Percentiles rank a stretch among this genome's conserved stretches.
phyloP scores from a whole-genome alignment of 2,113 vertebrate species.

The Otocyon megalotis region DNA sequence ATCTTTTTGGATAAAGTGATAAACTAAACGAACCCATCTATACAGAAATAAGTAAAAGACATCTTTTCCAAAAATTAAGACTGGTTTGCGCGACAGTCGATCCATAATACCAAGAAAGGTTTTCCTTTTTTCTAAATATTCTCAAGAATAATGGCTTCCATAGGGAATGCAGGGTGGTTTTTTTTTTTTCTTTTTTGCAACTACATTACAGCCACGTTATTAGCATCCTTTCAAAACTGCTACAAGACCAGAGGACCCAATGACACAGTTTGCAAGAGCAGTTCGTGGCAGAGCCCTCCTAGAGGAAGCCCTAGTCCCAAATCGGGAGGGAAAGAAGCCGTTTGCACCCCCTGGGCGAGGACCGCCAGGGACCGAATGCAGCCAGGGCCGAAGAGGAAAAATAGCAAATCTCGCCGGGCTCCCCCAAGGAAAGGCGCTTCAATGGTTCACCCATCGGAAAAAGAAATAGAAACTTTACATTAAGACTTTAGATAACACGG shows the following conservation, averaged over 20 bases:
- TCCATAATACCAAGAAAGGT: not conserved
- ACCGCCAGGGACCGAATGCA: not conserved
- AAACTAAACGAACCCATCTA: not conserved
- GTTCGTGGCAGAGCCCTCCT: slow-evolving; percentile 36
- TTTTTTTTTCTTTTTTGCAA: not conserved
- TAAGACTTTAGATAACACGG: slow-evolving; percentile 38
- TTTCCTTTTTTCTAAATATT: slow-evolving; percentile 25
- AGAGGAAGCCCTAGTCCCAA: slow-evolving; percentile 12
- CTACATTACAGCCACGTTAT: slow-evolving; percentile 57
- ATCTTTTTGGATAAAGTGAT: not conserved
- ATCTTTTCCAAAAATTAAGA: slow-evolving; percentile 25
- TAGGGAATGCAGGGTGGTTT: not conserved
- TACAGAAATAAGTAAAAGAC: not conserved
- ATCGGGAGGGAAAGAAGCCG: slow-evolving; percentile 18
- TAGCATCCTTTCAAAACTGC: slow-evolving; percentile 65
- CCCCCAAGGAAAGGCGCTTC: slow-evolving; percentile 18
- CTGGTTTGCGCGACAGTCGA: not conserved
- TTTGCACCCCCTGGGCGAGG: slow-evolving; percentile 44
- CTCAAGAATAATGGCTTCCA: slow-evolving; percentile 72
- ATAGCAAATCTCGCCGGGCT: not conserved
- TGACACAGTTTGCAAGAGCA: slow-evolving; percentile 65
- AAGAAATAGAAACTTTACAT: slow-evolving; percentile 76
- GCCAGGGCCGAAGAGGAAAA: not conserved
- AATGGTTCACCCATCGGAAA: not conserved
- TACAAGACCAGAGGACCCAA: slow-evolving; percentile 10